phyloP scores from a whole-genome alignment of 2,113 vertebrate species.

The Muntiacus reevesi region DNA sequence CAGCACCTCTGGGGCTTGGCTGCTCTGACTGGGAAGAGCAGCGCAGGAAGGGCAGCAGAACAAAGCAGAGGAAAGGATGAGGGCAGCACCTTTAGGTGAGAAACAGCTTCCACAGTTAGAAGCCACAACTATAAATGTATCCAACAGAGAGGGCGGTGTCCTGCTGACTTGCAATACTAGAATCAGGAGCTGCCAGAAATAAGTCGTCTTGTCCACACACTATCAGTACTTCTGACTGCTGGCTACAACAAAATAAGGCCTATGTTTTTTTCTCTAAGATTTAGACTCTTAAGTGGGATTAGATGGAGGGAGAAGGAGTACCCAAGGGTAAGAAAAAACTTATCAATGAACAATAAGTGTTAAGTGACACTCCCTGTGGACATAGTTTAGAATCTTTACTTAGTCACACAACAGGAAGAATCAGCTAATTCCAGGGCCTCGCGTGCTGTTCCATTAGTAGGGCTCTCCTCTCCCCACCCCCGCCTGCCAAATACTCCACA shows the following conservation, averaged over 20 bases:
- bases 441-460: slow-evolving; percentile 56
- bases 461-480: slow-evolving; percentile 42
- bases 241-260: background rate
- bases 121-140: background rate
- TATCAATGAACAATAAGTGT: background rate
- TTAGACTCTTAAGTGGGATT: background rate
- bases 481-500: slow-evolving; percentile 10
- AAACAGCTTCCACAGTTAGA: background rate
- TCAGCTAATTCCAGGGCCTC: slow-evolving; percentile 61
- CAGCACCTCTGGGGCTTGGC: background rate
- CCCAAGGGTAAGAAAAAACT: background rate
- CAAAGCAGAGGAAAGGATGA: background rate
- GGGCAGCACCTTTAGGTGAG: background rate
- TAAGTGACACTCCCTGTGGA: background rate
- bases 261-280: background rate
- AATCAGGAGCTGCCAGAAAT: background rate
- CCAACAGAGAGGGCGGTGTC: background rate
- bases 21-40: background rate
- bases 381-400: slow-evolving; percentile 71
- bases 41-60: background rate
- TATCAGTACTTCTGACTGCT: background rate
- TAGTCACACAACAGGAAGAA: slow-evolving; percentile 75
- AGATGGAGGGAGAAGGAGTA: no score
- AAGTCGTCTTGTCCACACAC: background rate
- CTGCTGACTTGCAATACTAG: background rate